Percentiles rank a stretch among this genome's conserved stretches.
phyloP scores from a whole-genome alignment of 1,140 invertebrate species.

The Augochlora pura region DNA sequence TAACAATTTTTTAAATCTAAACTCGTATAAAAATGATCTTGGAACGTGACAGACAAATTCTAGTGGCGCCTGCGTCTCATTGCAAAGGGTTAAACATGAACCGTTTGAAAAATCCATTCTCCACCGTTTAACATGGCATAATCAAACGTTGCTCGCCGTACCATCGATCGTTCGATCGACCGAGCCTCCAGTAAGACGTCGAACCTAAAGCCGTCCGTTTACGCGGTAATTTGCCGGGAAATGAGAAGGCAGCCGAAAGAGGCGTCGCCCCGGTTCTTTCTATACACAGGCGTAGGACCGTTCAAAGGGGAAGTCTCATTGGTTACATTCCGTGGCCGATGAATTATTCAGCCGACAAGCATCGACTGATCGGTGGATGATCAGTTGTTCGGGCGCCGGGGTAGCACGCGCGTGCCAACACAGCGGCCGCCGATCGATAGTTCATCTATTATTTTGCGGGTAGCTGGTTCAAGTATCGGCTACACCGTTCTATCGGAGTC shows the following conservation, averaged over 20 bases:
- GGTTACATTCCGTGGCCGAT: not conserved
- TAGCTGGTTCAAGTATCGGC: no score
- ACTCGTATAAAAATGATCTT: no score
- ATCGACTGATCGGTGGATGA: not conserved
- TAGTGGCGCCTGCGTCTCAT: no score
- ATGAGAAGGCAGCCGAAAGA: constrained; percentile 3
- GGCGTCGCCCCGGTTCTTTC: not conserved
- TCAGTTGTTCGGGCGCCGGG: not conserved
- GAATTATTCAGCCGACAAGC: not conserved
- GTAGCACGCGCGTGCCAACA: not conserved
- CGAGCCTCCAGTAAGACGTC: not conserved
- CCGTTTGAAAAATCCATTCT: not conserved
- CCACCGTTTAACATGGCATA: not conserved
- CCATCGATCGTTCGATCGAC: not conserved
- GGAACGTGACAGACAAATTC: no score
- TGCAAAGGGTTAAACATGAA: no score
- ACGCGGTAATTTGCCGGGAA: not conserved
- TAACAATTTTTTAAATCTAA: no score
- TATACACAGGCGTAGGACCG: not conserved
- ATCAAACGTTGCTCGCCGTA: not conserved
- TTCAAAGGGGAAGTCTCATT: not conserved
- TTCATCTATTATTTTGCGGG: not conserved
- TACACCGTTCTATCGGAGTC: no score
- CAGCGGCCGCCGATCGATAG: not conserved
- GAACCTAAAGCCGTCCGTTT: not conserved